Base-by-base conservation (phyloP, 2,113 vertebrate species). In the Takifugu flavidus region DNA sequence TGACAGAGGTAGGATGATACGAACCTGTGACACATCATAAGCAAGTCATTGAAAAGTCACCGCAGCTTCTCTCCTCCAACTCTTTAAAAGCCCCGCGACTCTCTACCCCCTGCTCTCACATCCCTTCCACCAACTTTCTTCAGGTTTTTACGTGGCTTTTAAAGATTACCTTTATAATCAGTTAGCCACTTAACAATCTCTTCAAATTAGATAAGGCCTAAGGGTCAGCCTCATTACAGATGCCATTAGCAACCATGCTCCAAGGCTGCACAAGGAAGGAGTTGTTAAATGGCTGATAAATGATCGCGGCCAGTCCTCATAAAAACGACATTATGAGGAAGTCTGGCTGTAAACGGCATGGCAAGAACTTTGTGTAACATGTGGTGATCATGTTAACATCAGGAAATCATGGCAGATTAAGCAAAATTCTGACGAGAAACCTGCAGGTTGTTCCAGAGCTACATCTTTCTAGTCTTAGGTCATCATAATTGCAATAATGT, bases 111-210 rank as follows among this genome's bases (percentile, higher is more conserved):
- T 39, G 2, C 67, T 58, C 62, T 61, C 45, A 5, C 47, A 4
- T 28, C 10, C 50, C 68, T 56, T 57, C 56, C 70, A 20, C 52
- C 56, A 78, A 80, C 82, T 75, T 80, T 67, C 70, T 77, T 59
- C 43, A 2, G 54, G 70, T 59, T 69, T 20, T 56, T 58, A 53
- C 46, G 13, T 54, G 54, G 44, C 74, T 79, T 78, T 74, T 77
- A 80, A 71, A 83, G 70, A 78, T 72, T 83, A 80, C 69, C 79
- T 79, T 83, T 75, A 82, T 74, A 83, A 75, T 75, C 74, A 70
- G 5, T 25, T 45, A 72, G 68, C 70, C 71, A 56, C 69, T 78
- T 82, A 79, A 77, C 71, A 26, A 58, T 62, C 70, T 80, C 74
- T 72, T 82, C 76, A 83, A 79, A 82, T 81, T 75, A 80, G 56